These are phyloP conservation scores for Azemiops feae DNA, from an alignment of 2,113 vertebrate genomes.

Conservation along the genomic window DNA sequence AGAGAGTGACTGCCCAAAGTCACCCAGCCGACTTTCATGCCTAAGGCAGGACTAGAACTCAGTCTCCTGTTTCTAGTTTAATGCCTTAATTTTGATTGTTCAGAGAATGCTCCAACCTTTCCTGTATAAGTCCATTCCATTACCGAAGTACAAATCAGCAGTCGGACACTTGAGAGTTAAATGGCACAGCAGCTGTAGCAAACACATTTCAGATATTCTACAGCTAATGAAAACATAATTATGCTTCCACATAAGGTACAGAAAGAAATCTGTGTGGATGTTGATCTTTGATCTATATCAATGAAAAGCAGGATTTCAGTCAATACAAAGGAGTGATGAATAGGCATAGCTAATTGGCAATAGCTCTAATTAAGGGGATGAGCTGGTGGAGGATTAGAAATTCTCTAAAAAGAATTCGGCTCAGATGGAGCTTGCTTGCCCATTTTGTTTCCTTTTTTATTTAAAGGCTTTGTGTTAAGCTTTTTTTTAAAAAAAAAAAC, in stretches of 20 bases:
- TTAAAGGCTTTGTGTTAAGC: neutral
- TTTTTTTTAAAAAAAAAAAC: neutral
- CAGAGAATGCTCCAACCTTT: no score
- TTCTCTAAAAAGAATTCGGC: neutral
- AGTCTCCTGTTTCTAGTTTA: neutral
- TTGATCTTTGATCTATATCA: neutral
- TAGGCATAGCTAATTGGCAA: neutral
- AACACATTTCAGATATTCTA: neutral
- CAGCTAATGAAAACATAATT: neutral
- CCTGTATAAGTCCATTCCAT: neutral
- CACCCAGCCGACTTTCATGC: neutral
- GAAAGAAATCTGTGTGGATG: neutral
- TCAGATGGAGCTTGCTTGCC: neutral
- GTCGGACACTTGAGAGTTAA: neutral
- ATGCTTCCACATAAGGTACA: neutral
- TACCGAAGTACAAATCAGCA: neutral
- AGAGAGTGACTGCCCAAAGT: neutral
- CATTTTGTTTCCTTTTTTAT: neutral
- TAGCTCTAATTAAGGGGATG: neutral
- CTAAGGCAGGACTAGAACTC: neutral
- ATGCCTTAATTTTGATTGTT: neutral
- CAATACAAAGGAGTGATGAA: neutral
- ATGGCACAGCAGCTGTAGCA: neutral
- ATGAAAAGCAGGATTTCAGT: neutral
- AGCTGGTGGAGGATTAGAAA: neutral